phyloP scores from a whole-genome alignment of 2,888 invertebrate genomes.

The Omphaloscelis lunosa region DNA sequence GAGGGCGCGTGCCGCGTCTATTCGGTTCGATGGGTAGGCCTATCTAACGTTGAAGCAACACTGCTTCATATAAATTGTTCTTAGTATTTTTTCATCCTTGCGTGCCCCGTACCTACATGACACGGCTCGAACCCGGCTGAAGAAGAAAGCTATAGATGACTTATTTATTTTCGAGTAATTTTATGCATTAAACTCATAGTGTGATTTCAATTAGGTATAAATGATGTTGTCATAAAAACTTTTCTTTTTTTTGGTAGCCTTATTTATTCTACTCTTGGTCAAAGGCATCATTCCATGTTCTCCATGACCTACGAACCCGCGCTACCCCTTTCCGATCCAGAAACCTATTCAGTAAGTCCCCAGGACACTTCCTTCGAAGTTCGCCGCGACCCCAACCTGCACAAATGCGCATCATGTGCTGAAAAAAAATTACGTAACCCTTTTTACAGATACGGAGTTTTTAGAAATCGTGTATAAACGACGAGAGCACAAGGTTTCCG shows the following conservation, averaged over 20 bases:
- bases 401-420: not conserved
- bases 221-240: not conserved
- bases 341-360: not conserved
- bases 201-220: not conserved
- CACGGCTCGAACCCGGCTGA: not conserved
- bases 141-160: not conserved
- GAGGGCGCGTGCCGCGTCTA: not conserved
- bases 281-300: not conserved
- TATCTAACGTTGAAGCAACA: not conserved
- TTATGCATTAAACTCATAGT: not conserved
- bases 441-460: slow-evolving; percentile 22
- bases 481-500: not conserved
- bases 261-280: not conserved
- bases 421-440: not conserved
- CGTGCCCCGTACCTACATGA: not conserved
- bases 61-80: not conserved
- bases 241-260: not conserved
- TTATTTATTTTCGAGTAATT: not conserved
- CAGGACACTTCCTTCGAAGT: too few species aligned
- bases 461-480: not conserved
- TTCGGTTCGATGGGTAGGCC: not conserved
- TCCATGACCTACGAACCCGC: not conserved
- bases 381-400: too few species aligned
- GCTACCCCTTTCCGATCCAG: not conserved
- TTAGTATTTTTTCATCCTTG: not conserved